phyloP scores from a whole-genome alignment of 2,888 invertebrate species.

The Monoplex corrugatus region DNA sequence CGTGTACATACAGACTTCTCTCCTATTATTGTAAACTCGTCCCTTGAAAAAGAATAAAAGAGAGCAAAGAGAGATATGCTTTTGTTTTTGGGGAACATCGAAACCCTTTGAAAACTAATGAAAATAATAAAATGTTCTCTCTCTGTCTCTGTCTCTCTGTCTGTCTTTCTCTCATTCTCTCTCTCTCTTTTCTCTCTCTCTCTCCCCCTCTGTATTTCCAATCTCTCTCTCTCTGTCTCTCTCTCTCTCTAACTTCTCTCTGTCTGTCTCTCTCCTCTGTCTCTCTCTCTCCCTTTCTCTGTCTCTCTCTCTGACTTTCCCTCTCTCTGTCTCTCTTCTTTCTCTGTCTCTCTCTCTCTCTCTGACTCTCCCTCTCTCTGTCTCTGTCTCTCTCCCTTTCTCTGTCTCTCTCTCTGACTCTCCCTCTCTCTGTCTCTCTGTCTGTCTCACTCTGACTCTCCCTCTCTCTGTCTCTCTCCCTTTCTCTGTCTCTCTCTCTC shows the following conservation, averaged over 20 bases:
- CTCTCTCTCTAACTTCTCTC: background rate
- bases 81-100: too few species aligned
- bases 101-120: too few species aligned
- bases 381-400: background rate
- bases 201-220: constrained; percentile 8
- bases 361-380: background rate
- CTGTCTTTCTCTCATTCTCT: background rate
- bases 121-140: too few species aligned
- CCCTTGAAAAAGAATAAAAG: too few species aligned
- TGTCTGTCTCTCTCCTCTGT: background rate
- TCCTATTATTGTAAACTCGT: too few species aligned
- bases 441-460: constrained; percentile 15
- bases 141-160: background rate
- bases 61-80: too few species aligned
- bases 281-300: background rate
- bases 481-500: constrained; percentile 11
- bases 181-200: background rate
- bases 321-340: background rate
- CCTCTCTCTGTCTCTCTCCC: constrained; percentile 3
- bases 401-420: constrained; percentile 20
- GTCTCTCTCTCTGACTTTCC: background rate
- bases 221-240: background rate
- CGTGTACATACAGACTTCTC: too few species aligned
- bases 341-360: background rate
- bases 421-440: background rate